Evolutionary conservation across 2,888 invertebrate species (phyloP).

Genomic region (Hoplodrina blanda): DNA sequence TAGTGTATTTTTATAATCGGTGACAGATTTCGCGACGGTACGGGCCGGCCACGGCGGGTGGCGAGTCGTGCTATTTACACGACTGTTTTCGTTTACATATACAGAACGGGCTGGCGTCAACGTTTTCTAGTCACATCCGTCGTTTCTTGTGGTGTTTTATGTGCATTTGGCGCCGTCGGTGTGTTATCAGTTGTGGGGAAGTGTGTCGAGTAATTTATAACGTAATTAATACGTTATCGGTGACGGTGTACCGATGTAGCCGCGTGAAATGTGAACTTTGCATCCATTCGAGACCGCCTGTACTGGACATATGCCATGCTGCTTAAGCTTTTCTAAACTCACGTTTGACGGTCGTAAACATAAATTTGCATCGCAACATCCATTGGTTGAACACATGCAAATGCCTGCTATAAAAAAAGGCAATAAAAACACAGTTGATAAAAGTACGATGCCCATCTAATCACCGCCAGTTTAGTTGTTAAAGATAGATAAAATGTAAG

Average conservation of each 20-base stretch:
- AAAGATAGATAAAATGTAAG: constrained; percentile 46
- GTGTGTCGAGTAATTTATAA: constrained; percentile 88
- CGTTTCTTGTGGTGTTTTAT: constrained; percentile 75
- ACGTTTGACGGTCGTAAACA: constrained; percentile 43
- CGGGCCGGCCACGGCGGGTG: constrained; percentile 63
- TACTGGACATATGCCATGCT: constrained; percentile 59
- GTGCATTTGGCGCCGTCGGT: constrained; percentile 78
- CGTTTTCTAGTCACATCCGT: constrained; percentile 75
- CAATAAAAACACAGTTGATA: constrained; percentile 57
- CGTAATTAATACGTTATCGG: constrained; percentile 88
- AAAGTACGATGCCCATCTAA: constrained; percentile 54
- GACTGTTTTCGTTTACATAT: constrained; percentile 67
- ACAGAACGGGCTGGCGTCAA: constrained; percentile 64
- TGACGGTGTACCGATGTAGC: constrained; percentile 71
- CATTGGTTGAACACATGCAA: constrained; percentile 43
- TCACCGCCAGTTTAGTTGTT: constrained; percentile 53
- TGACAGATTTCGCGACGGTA: constrained; percentile 74
- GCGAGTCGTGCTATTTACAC: constrained; percentile 67
- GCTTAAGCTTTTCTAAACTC: constrained; percentile 62
- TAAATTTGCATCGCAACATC: constrained; percentile 44
- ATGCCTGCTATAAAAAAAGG: constrained; percentile 56
- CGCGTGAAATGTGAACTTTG: constrained; percentile 81
- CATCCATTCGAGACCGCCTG: constrained; percentile 69
- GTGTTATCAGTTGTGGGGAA: constrained; percentile 84
- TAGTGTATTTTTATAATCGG: constrained; percentile 80